These are phyloP conservation scores for Mellilla xanthometata DNA, from an alignment of 2,888 invertebrate species.

Conservation along the genomic window DNA sequence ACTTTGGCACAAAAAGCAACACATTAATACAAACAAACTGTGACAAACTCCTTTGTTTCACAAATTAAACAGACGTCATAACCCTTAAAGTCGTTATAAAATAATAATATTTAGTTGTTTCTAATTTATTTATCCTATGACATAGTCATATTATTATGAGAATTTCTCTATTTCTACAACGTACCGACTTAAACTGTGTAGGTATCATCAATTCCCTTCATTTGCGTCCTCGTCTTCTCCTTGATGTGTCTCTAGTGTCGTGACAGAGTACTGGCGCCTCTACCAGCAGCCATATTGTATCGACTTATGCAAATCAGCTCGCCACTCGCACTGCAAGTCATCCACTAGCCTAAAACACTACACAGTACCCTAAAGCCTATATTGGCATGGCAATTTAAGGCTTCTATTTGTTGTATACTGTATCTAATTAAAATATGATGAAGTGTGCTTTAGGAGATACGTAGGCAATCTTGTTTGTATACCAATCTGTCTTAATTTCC, in stretches of 20 bases:
- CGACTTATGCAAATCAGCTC: constrained; percentile 9
- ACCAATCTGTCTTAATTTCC: constrained; percentile 17
- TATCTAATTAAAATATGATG: constrained; percentile 10
- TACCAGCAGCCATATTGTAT: constrained; percentile 1
- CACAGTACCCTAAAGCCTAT: neutral
- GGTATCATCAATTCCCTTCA: too few species aligned
- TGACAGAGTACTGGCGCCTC: neutral
- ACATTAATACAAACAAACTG: too few species aligned
- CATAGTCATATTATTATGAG: too few species aligned
- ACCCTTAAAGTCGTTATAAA: too few species aligned
- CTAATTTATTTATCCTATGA: too few species aligned
- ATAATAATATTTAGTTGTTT: too few species aligned
- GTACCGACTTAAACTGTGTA: too few species aligned
- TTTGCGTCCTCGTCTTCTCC: too few species aligned
- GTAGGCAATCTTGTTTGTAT: constrained; percentile 8
- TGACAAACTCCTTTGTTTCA: too few species aligned
- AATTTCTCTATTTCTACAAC: too few species aligned
- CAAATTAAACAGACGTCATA: too few species aligned
- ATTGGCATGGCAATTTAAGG: neutral
- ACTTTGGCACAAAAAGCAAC: too few species aligned
- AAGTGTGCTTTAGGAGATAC: neutral
- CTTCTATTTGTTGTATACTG: constrained; percentile 1
- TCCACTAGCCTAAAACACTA: neutral
- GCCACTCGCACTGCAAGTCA: constrained; percentile 6
- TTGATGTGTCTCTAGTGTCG: neutral